A percentile compares a stretch with the other conserved stretches of the same genome.
These are phyloP conservation scores for Lutraria rhynchaena DNA, from an alignment of 1,140 invertebrate species.

Conservation along the genomic window DNA sequence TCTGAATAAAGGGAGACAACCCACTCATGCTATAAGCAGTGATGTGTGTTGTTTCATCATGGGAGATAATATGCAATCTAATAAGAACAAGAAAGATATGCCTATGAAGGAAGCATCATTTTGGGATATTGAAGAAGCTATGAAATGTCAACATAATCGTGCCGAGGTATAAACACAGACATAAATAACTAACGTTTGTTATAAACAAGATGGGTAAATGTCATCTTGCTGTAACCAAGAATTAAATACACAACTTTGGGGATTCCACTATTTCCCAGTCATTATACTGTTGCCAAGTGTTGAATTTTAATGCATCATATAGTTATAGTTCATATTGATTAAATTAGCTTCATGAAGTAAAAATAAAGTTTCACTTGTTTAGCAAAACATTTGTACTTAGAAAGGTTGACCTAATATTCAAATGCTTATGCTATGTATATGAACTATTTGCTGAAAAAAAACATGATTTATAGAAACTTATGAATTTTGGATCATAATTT, in stretches of 20 bases:
- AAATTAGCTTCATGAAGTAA: too few relatives aligned
- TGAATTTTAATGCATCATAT: too few relatives aligned
- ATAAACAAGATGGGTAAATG: too few relatives aligned
- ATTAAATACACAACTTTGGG: too few relatives aligned
- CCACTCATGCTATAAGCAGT: constrained; percentile 30
- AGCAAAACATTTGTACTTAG: too few relatives aligned
- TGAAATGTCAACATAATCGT: constrained; percentile 82
- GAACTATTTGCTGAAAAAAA: neutral
- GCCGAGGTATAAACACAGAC: constrained; percentile 83
- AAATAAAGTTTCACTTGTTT: too few relatives aligned
- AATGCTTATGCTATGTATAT: neutral
- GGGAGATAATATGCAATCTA: constrained; percentile 61
- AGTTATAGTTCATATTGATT: too few relatives aligned
- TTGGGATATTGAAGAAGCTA: constrained; percentile 76
- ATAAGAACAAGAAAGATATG: constrained; percentile 15
- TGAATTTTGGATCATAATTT: constrained; percentile 1
- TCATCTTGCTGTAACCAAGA: too few relatives aligned
- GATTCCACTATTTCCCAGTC: too few relatives aligned
- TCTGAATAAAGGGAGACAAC: constrained; percentile 1
- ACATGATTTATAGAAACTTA: too few relatives aligned
- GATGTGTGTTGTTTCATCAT: constrained; percentile 74
- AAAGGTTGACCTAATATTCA: neutral
- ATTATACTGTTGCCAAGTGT: too few relatives aligned
- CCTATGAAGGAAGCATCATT: constrained; percentile 72
- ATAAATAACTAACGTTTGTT: too few relatives aligned